A percentile compares a stretch with the other conserved stretches of the same genome.
These are phyloP conservation scores for Calephelis nemesis DNA, from an alignment of 1,140 invertebrate genomes.

Conservation along the genomic window DNA sequence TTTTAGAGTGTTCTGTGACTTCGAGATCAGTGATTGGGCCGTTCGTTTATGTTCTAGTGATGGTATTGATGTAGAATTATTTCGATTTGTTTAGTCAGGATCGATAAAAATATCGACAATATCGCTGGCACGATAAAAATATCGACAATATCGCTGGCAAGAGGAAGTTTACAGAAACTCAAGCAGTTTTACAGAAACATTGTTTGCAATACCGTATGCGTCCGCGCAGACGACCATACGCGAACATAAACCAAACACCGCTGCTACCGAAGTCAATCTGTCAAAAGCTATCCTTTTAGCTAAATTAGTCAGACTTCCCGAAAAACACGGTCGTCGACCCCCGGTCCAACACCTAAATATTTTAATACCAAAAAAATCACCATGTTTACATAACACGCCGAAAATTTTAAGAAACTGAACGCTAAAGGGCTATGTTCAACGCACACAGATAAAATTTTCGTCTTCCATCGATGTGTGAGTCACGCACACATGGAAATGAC, in stretches of 20 bases:
- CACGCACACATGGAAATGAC: conserved; percentile 59
- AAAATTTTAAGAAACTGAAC: conserved; percentile 69
- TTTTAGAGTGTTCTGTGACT: too few relatives aligned
- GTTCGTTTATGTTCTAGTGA: too few relatives aligned
- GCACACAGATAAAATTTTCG: conserved; percentile 66
- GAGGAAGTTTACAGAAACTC: conserved; percentile 40
- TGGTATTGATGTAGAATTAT: too few relatives aligned
- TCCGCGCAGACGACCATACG: conserved; percentile 42
- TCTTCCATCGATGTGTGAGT: conserved; percentile 54
- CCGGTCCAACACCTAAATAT: conserved; percentile 70
- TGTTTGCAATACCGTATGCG: conserved; percentile 43
- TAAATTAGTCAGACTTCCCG: conserved; percentile 75
- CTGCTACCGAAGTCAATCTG: conserved; percentile 38
- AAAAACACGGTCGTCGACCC: conserved; percentile 71
- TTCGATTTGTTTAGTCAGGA: neutral
- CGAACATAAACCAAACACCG: conserved; percentile 36
- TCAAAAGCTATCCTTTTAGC: conserved; percentile 53
- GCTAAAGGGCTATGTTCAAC: conserved; percentile 56
- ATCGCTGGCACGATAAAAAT: conserved; percentile 23
- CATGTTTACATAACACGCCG: conserved; percentile 74
- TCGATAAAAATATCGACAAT: conserved; percentile 17
- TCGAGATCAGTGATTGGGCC: too few relatives aligned
- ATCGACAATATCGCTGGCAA: conserved; percentile 22
- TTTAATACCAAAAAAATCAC: conserved; percentile 62
- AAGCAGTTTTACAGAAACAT: conserved; percentile 26